A percentile compares a stretch with the other conserved stretches of the same genome.
These are phyloP conservation scores for Antidorcas marsupialis DNA, from an alignment of 2,113 vertebrate species.

Conservation along the genomic window DNA sequence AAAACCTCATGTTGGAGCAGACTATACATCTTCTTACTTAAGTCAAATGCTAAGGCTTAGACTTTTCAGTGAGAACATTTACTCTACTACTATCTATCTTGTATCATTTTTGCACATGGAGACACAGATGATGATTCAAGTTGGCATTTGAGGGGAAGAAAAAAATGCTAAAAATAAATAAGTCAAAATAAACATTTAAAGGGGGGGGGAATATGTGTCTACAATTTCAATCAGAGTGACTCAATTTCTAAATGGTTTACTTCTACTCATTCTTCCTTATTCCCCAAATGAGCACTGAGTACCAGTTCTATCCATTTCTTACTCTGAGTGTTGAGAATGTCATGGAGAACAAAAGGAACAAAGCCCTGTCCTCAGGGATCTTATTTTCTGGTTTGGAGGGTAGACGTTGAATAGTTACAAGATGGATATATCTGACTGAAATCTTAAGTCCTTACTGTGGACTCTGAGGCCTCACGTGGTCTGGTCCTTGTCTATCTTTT, in stretches of 20 bases:
- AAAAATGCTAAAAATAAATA: not conserved
- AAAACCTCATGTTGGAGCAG: not conserved
- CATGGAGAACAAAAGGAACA: not conserved
- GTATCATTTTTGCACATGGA: not conserved
- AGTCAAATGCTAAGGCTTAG: not conserved
- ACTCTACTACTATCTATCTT: not conserved
- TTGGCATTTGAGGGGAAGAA: not conserved
- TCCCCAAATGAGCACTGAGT: not conserved
- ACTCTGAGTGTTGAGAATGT: not conserved
- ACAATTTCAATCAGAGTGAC: not conserved
- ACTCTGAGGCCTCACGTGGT: not conserved
- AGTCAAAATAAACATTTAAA: not conserved
- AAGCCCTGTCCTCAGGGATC: not conserved
- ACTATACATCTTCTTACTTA: not conserved
- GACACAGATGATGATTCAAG: not conserved
- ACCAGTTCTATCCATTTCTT: not conserved
- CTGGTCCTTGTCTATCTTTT: not conserved
- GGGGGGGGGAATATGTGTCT: not conserved
- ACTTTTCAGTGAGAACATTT: not conserved
- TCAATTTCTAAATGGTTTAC: not conserved
- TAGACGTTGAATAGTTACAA: not conserved
- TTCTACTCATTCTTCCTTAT: not conserved
- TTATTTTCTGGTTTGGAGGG: not conserved
- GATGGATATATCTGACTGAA: not conserved
- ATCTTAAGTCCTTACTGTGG: not conserved